Evolutionary conservation across 2,888 invertebrate genomes (phyloP), one percentile per base, ranked within the genome.

Genomic region (Andrena trimmerana): DNA sequence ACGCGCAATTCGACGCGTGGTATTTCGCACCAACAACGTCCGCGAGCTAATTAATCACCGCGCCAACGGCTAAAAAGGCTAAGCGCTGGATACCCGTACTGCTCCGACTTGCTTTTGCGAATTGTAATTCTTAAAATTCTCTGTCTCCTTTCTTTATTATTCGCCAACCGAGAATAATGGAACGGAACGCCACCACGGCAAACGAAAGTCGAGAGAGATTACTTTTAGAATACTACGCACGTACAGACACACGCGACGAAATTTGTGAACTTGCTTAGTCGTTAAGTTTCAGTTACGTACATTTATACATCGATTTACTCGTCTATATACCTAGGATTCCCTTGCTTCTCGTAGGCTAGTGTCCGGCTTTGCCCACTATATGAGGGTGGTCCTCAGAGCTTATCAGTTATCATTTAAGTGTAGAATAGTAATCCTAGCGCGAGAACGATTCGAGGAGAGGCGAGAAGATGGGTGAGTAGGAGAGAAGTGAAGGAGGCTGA

Each of bases 81-180:
- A 91, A 90, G 86, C 89, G 85, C 88, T 91, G 90, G 84, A 90
- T 93, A 93, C 93, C 93, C 93, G 93, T 93, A 93, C 91, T 93
- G 91, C 88, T 93, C 93, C 93, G 93, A 93, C 92, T 92, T 93
- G 92, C 90, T 90, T 90, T 87, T 86, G 90, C 90, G 89, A 89
- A 86, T 86, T 85, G 42, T 54, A 16, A 36, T 78, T 72, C 54
- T 72, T 57, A 57, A 10, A n/a, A 60, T 10, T 2, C 24, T n/a
- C 24, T 27, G 57, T 57, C 24, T 24, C 42, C 33, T 33, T 42
- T 63, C 20, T 57, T 57, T 20, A 10, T 62, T 36, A 20, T 29
- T 36, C 27, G 13, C 86, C 83, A 83, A 85, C 82, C 77, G 70
- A 85, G 81, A 65, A 78, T 69, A 66, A 69, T 67, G 75, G 52